Evolutionary conservation across 2,113 vertebrate species (phyloP).

Genomic region (Chamaea fasciata): DNA sequence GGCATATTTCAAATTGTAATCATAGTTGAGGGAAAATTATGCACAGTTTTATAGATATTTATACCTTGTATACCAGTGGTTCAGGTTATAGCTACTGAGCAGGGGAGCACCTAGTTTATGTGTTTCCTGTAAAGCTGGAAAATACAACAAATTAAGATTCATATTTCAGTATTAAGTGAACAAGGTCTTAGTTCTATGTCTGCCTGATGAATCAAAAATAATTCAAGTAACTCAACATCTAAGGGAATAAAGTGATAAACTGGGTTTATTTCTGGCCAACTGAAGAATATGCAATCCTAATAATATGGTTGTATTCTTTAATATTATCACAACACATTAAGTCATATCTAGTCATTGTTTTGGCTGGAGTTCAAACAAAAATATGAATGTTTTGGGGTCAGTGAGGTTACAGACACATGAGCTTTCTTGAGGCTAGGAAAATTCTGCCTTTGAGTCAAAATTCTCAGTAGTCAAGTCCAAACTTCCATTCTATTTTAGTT

Average conservation of each 20-base stretch:
- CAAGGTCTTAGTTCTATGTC: neutral
- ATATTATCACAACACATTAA: neutral
- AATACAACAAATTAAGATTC: neutral
- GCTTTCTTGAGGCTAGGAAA: neutral
- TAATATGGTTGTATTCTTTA: neutral
- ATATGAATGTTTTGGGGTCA: neutral
- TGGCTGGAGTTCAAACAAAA: neutral
- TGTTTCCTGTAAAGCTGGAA: neutral
- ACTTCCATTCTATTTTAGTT: neutral
- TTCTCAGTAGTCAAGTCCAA: neutral
- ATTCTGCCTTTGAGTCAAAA: neutral
- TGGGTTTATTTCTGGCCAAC: neutral
- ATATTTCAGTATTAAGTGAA: neutral
- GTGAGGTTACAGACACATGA: neutral
- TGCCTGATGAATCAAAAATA: neutral
- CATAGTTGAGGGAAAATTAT: neutral
- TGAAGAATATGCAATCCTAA: neutral
- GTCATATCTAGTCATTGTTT: neutral
- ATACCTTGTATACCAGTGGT: neutral
- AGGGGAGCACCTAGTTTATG: neutral
- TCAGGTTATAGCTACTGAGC: neutral
- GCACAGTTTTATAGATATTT: neutral
- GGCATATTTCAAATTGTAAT: neutral
- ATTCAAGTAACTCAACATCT: neutral
- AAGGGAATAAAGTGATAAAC: neutral